Evolutionary conservation across 2,888 invertebrate genomes (phyloP).

Genomic region (Agrochola lychnidis): DNA sequence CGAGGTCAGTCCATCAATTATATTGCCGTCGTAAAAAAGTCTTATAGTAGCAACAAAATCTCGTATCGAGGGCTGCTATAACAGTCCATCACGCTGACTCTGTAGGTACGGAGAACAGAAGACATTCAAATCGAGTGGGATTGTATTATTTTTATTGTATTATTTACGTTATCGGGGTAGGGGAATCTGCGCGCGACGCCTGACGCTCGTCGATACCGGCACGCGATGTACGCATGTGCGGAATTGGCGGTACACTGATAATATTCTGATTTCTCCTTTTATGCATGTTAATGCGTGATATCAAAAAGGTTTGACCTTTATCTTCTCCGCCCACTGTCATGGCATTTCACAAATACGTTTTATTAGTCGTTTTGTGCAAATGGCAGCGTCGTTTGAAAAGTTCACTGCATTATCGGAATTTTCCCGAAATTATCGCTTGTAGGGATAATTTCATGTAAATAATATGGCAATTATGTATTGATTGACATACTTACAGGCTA

Average conservation of each 20-base stretch:
- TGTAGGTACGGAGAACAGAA: conserved; percentile 70
- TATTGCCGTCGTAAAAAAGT: conserved; percentile 73
- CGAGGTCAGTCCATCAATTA: conserved; percentile 76
- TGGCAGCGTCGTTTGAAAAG: conserved; percentile 5
- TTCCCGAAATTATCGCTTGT: neutral
- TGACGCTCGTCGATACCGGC: conserved; percentile 80
- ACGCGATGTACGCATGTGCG: conserved; percentile 85
- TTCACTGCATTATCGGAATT: neutral
- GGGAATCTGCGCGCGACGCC: conserved; percentile 82
- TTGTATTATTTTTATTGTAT: conserved; percentile 88
- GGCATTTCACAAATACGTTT: conserved; percentile 71
- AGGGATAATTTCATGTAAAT: neutral
- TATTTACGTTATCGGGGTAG: conserved; percentile 83
- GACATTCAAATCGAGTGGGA: conserved; percentile 83
- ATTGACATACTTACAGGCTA: neutral
- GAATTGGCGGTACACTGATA: conserved; percentile 78
- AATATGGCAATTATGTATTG: neutral
- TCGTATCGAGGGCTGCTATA: conserved; percentile 68
- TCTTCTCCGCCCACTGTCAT: conserved; percentile 72
- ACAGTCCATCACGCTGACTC: conserved; percentile 69
- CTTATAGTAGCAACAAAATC: conserved; percentile 66
- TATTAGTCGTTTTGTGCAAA: conserved; percentile 46
- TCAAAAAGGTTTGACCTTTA: conserved; percentile 80
- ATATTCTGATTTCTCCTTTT: conserved; percentile 87
- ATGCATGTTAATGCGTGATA: conserved; percentile 86